Base-by-base conservation (phyloP, 2,797 vertebrate genomes). In the Macropodus opercularis region DNA sequence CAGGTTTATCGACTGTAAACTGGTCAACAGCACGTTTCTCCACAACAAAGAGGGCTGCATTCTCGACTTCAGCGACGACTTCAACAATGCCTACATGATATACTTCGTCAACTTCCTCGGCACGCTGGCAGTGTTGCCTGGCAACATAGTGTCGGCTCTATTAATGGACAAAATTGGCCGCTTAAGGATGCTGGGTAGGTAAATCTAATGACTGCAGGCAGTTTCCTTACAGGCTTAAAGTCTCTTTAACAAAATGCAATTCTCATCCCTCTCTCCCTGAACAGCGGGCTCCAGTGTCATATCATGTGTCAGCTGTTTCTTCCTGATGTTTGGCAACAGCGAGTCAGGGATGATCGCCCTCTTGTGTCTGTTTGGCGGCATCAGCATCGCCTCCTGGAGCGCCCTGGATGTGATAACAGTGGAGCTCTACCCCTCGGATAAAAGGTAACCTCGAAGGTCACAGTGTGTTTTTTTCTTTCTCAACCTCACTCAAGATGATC, bases 161-260 rank as follows among this genome's bases (percentile, higher is more conserved):
- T 93, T 99, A 66, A 98, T 99, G 97, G 97, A 99, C 88, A 98
- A 98, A 92, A 96, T 99, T 0, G 97, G 97, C 41, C 94, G 96
- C 36, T 94, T 98, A 24, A 92, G 96, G 69, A 99, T 99, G 97
- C 89, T 98, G 70, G 96, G 97, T 98, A 80, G 42, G 85, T 65
- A n/a, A 47, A 71, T 43, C 5, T 15, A 14, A 60, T 48, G 29
- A 26, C 0, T 8, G 41, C 17, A 22, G 21, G 44, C 27, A 13
- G 50, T 35, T 63, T 11, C 2, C 18, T 49, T 3, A 22, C 8
- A n/a, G 13, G 14, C 21, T 7, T 2, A 2, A 18, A 34, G 29
- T 23, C 23, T 24, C 0, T 49, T 49, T 8, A 7, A 17, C 9
- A n/a, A 18, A n/a, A 43, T 14, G 15, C 9, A 3, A 43, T 39